Conservation (phyloP, 2,797 vertebrate species). For the Lepilemur septentrionalis region DNA sequence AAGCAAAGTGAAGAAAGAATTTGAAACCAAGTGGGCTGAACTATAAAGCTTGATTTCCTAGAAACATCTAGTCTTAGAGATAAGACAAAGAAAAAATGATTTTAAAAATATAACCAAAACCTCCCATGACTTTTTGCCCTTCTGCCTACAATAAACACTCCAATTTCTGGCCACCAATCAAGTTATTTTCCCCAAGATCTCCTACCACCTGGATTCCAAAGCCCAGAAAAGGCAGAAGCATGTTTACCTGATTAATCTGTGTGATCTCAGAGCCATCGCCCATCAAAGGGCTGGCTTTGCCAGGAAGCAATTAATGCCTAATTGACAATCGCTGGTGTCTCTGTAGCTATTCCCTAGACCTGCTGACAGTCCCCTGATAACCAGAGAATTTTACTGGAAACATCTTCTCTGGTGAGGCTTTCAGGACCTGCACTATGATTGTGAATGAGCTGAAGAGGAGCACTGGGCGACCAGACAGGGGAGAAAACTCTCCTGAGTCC, state of each 20-base stretch:
- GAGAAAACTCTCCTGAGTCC: not conserved
- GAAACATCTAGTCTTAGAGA: not conserved
- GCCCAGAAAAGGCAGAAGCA: not conserved
- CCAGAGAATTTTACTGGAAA: not conserved
- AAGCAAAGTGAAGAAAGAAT: conserved; percentile 37
- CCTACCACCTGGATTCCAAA: not conserved
- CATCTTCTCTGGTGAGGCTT: not conserved
- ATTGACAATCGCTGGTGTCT: not conserved
- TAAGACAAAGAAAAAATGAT: conserved; percentile 64
- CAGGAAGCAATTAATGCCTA: conserved; percentile 36
- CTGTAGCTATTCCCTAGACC: not conserved
- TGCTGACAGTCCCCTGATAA: not conserved
- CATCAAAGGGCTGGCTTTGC: not conserved
- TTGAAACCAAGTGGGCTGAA: not conserved
- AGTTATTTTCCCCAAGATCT: not conserved
- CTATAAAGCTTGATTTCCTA: not conserved
- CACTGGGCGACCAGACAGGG: not conserved
- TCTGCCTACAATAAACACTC: not conserved
- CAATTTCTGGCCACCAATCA: not conserved
- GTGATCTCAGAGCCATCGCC: not conserved
- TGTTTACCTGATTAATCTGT: not conserved
- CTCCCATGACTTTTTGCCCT: not conserved
- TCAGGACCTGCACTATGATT: not conserved
- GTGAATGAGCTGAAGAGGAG: not conserved
- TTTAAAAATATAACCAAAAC: not conserved